Percentiles rank a stretch among this genome's conserved stretches.
Conservation (phyloP, 2,113 vertebrate genomes). For the Apteryx owenii region DNA sequence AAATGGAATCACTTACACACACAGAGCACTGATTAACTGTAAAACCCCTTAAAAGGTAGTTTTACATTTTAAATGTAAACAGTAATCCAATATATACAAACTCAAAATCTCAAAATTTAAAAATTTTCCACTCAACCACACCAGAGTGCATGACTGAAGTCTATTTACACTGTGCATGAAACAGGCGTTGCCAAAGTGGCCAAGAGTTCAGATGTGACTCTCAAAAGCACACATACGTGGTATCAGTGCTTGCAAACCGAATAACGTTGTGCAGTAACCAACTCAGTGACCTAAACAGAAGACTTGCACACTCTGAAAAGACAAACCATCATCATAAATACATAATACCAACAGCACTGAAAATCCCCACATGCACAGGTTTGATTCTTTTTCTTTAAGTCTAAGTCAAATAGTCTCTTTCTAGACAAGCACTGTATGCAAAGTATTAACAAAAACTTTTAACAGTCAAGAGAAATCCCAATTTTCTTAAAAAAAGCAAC, state of each 20-base stretch:
- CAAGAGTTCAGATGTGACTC: background rate
- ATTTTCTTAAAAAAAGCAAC: background rate
- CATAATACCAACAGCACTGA: fast-evolving
- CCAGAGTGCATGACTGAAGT: background rate
- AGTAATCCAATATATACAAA: background rate
- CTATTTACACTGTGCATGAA: background rate
- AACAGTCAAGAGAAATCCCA: background rate
- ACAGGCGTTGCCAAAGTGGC: background rate
- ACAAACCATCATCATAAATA: background rate
- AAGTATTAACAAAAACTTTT: background rate
- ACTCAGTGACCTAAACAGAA: background rate
- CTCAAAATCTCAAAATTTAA: background rate
- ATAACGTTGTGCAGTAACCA: fast-evolving
- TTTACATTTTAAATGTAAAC: background rate
- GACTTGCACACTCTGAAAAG: background rate
- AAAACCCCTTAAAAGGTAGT: slow-evolving; percentile 71
- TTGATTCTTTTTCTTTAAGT: too few species aligned
- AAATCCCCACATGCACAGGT: too few species aligned
- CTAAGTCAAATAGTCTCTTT: background rate
- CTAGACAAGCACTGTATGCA: fast-evolving
- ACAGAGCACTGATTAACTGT: slow-evolving; percentile 24
- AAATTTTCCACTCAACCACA: background rate
- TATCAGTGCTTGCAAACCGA: background rate
- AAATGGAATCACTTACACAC: slow-evolving; percentile 63
- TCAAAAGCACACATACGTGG: fast-evolving